Evolutionary conservation across 2,888 invertebrate species (phyloP).

Genomic region (Bellardia bayeri): DNA sequence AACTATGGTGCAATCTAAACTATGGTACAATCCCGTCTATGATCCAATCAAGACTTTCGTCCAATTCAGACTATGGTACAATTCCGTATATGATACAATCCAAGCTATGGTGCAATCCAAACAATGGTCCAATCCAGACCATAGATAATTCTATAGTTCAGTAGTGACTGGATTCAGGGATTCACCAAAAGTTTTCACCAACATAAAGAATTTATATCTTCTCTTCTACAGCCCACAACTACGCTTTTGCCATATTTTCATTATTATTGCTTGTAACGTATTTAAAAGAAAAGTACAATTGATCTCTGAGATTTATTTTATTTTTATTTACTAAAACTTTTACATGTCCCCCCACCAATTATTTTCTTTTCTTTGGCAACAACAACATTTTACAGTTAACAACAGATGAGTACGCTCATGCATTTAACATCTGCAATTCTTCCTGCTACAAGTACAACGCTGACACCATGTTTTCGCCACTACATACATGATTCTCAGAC

Average conservation of each 20-base stretch:
- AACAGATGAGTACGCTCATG: constrained; percentile 14
- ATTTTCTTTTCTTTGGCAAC: not conserved
- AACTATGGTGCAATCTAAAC: too few species aligned
- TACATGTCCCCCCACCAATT: not conserved
- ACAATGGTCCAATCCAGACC: not conserved
- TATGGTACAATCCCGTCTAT: too few species aligned
- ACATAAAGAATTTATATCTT: not conserved
- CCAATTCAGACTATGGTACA: too few species aligned
- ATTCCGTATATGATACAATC: too few species aligned
- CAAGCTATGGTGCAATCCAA: too few species aligned
- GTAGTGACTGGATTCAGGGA: too few species aligned
- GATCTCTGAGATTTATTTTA: constrained; percentile 51
- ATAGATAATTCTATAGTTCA: too few species aligned
- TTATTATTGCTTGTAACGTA: not conserved
- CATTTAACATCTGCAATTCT: not conserved
- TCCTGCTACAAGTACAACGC: not conserved
- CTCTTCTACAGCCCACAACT: not conserved
- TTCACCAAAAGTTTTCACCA: too few species aligned
- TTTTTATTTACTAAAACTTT: constrained; percentile 22
- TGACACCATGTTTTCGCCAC: not conserved
- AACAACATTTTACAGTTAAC: not conserved
- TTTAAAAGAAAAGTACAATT: constrained; percentile 27
- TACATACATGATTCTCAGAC: constrained; percentile 7
- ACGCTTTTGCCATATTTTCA: not conserved
- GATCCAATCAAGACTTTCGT: too few species aligned